phyloP scores from a whole-genome alignment of 35 echinoderm and acorn worm species.

The Stichopus chloronotus region DNA sequence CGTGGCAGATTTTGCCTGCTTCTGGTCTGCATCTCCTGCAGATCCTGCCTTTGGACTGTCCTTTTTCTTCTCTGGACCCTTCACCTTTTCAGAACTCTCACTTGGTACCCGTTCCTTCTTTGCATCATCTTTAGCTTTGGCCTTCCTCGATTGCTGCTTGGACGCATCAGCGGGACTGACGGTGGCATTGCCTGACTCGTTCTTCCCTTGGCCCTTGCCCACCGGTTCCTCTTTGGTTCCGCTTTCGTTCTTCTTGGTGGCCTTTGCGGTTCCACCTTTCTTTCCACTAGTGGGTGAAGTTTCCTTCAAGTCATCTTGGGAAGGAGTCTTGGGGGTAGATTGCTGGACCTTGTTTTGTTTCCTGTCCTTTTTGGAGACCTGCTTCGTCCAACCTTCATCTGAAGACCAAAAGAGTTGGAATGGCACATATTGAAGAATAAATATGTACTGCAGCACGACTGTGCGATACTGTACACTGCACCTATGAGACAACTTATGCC shows the following conservation, averaged over 20 bases:
- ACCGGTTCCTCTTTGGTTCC: neutral
- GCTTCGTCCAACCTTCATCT: conserved; percentile 29
- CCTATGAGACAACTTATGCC: too few relatives aligned
- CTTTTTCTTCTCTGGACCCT: neutral
- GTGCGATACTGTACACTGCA: too few relatives aligned
- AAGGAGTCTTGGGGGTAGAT: neutral
- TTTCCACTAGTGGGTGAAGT: neutral
- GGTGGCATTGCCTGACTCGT: neutral
- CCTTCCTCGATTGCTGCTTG: neutral
- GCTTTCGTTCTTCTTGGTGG: neutral
- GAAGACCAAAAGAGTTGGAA: neutral
- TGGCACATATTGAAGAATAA: too few relatives aligned
- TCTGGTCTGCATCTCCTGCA: neutral
- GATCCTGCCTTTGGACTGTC: conserved; percentile 3
- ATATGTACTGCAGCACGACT: too few relatives aligned
- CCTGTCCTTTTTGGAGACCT: conserved; percentile 13
- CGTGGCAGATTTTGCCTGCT: neutral
- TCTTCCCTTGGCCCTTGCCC: neutral
- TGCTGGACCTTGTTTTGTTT: conserved; percentile 19
- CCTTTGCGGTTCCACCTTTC: neutral
- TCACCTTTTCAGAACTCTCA: neutral
- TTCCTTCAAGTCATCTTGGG: neutral
- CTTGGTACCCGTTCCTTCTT: neutral
- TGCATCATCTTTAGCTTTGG: conserved; percentile 12
- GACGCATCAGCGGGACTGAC: neutral